These are phyloP conservation scores for Drosophila bocqueti DNA, from an alignment of 1,140 invertebrate species.

Conservation along the genomic window DNA sequence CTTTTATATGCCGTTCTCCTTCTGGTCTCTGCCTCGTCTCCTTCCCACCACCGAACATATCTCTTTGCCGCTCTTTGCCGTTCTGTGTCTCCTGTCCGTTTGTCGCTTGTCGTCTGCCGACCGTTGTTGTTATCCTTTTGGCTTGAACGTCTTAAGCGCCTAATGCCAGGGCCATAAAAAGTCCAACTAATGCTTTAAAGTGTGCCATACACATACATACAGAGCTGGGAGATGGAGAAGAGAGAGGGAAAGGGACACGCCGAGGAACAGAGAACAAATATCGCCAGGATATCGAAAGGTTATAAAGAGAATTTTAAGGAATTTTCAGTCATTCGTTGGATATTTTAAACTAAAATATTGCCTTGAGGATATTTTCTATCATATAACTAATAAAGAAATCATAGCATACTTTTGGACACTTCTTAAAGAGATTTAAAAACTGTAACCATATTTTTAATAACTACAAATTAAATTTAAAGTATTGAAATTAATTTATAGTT, in stretches of 20 bases:
- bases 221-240: constrained; percentile 5
- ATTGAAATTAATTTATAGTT: too few species aligned
- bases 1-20: constrained; percentile 73
- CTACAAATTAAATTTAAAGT: background rate
- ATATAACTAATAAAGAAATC: background rate
- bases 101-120: constrained; percentile 48
- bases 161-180: constrained; percentile 84
- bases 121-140: constrained; percentile 83
- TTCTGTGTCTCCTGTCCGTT: constrained; percentile 35
- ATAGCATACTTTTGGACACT: background rate
- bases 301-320: background rate
- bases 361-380: background rate
- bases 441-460: background rate
- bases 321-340: background rate
- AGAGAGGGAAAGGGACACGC: background rate
- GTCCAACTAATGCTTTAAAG: constrained; percentile 84
- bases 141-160: constrained; percentile 82
- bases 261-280: constrained; percentile 11
- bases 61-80: constrained; percentile 1
- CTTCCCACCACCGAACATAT: background rate
- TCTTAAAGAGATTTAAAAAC: background rate
- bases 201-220: constrained; percentile 67
- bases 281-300: background rate
- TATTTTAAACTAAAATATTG: too few species aligned
- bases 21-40: background rate